Evolutionary conservation across 2,113 vertebrate species (phyloP), one percentile per base, ranked within the genome.

Genomic region (Macroglossus sobrinus): DNA sequence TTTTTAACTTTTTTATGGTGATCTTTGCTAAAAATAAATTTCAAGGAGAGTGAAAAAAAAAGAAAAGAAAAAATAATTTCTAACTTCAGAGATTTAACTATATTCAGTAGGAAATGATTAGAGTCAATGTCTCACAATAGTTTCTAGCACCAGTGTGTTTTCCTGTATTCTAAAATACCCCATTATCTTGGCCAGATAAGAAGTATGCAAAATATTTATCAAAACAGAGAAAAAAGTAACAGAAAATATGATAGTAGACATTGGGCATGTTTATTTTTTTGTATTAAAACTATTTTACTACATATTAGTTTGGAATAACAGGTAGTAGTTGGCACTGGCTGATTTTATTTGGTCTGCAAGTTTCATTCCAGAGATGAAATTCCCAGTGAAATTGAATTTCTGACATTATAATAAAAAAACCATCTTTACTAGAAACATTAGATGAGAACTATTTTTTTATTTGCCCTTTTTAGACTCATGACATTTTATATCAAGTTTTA

Each of bases 401-500:
- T 91, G 24, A 50, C 40, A 82, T 63, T 95, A 10, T 93, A 94
- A 78, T 85, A 88, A 97, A 97, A 97, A 91, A 7, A 14, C 26
- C 75, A 11, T 76, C 30, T 91, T 89, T 95, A 33, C 47, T 57
- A 24, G 45, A 22, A 91, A 64, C 15, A 66, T 75, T 91, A 79
- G 12, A 82, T 84, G 47, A 82, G 28, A 87, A 87, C 10, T 22
- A 78, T 80, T 87, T 47, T 66, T 57, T 94, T 72, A 88, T 76
- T 93, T 84, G 14, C 18, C 9, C 47, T 89, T 61, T 82, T 79
- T 93, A 84, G 43, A 84, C 18, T 84, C 38, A 82, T 89, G 55
- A 61, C 61, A 63, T 69, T 95, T 91, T 78, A 38, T 50, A 30
- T 63, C 81, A 40, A 40, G 22, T 74, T 90, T 88, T 95, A 50